A percentile compares a stretch with the other conserved stretches of the same genome.
Conservation (phyloP, 2,113 vertebrate genomes). For the Gnathonemus longibarbis region DNA sequence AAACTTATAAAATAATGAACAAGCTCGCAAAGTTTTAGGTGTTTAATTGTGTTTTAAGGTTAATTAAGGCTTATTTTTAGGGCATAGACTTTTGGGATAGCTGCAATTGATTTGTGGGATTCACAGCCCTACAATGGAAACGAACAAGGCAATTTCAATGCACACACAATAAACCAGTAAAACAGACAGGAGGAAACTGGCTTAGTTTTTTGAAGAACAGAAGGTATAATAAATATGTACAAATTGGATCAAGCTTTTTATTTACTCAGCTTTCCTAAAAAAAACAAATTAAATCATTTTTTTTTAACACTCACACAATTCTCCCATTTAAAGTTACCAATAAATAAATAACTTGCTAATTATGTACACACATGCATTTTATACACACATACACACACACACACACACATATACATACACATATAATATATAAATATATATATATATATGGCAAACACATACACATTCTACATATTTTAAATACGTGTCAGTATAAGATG, state of each 20-base stretch:
- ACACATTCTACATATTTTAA: neutral
- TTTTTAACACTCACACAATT: neutral
- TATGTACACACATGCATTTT: neutral
- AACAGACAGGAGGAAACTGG: neutral
- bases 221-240: neutral
- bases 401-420: neutral
- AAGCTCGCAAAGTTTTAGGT: neutral
- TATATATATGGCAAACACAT: neutral
- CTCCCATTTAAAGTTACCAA: neutral
- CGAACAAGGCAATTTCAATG: neutral
- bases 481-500: neutral
- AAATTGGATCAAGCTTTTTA: neutral
- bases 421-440: no score
- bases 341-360: neutral
- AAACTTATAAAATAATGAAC: neutral
- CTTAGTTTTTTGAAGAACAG: neutral
- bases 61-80: neutral
- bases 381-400: neutral
- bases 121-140: neutral
- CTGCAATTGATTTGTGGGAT: neutral
- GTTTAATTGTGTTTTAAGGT: neutral
- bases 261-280: neutral
- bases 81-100: neutral
- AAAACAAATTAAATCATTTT: neutral
- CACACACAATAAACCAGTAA: neutral